Evolutionary conservation across 92 coral and sea anemone genomes (phyloP), one percentile per base, ranked within the genome.

Genomic region (Epizoanthus illoricatus): DNA sequence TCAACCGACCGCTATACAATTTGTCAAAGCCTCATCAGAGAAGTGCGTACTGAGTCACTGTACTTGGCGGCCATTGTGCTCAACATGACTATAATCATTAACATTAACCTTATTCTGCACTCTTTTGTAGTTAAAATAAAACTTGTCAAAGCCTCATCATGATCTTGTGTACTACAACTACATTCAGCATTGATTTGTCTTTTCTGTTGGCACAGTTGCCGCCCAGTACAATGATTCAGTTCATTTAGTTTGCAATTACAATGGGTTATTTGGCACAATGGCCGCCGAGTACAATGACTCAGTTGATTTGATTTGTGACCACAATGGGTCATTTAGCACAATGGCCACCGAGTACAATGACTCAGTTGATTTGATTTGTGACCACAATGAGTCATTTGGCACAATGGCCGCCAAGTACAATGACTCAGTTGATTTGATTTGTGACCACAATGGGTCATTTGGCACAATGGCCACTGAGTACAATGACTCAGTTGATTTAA

Each of bases 331-430:
- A 61, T 42, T 52, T 18, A n/a, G 65, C 85, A 36, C 55, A 40
- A 81, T 81, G 62, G 76, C 63, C 78, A 81, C 76, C 65, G 54
- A 63, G 54, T 45, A 81, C 85, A 81, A 81, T 59, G 45, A 81
- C 72, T 81, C 78, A 65, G 15, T 81, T 81, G 69, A 3, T 62
- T 80, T 80, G 1, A 0, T 82, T 82, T 71, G 78, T 71, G 67
- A 54, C 33, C 33, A 28, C 33, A 28, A 28, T 28, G 33, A 1
- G 33, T 28, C 33, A 28, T 28, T 28, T 0, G 33, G 33, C 33
- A 28, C 33, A 28, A 28, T 28, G 33, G 33, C 33, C 33, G 1
- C 33, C 33, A 1, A 56, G 65, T 33, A 56, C 80, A 47, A 56
- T 21, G 58, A 75, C 80, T 45, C 62, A 58, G 36, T 75, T 75